Evolutionary conservation across 2,888 invertebrate genomes (phyloP), one percentile per base, ranked within the genome.

Genomic region (Caenorhabditis sinica): DNA sequence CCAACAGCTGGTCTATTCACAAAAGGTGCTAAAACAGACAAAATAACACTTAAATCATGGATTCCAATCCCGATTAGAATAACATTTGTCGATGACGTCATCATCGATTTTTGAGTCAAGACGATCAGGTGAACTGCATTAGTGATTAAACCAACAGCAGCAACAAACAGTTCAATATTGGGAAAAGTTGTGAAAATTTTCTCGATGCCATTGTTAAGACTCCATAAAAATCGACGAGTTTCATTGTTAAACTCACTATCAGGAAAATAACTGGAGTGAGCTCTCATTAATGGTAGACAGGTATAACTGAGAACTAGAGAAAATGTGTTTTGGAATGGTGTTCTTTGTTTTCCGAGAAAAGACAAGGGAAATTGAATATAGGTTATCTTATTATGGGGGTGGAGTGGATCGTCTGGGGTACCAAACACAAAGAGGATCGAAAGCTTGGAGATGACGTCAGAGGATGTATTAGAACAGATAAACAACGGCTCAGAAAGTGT

Each of bases 41-140:
- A 20, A 49, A 68, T 68, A 0, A 68, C 17, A 13, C 2, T 49
- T 33, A 49, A 68, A 9, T 68, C 68, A 36, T 68, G 30, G 40
- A 69, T 17, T 1, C 36, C 69, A 17, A 69, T 69, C 36, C 69
- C 69, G n/a, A 69, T 51, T 2, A 69, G 20, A 13, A 69, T 53
- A 3, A 69, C 53, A 23, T 53, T 53, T 8, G 69, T 53, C 0
- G 69, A 69, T 40, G 69, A 53, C 53, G 43, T 43, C 63, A 63
- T 63, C 63, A 63, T 63, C 8, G 17, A 0, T 43, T 63, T 63
- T 45, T 25, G 20, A 0, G 69, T 33, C 15, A 69, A 36, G 11
- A 69, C 69, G 2, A 69, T 53, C 11, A 69, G 13, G 36, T 69
- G 53, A 40, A 69, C 11, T 3, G 8, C 30, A 15, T 69, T 69